Evolutionary conservation across 2,888 invertebrate species (phyloP).

Genomic region (Dusona sp.): DNA sequence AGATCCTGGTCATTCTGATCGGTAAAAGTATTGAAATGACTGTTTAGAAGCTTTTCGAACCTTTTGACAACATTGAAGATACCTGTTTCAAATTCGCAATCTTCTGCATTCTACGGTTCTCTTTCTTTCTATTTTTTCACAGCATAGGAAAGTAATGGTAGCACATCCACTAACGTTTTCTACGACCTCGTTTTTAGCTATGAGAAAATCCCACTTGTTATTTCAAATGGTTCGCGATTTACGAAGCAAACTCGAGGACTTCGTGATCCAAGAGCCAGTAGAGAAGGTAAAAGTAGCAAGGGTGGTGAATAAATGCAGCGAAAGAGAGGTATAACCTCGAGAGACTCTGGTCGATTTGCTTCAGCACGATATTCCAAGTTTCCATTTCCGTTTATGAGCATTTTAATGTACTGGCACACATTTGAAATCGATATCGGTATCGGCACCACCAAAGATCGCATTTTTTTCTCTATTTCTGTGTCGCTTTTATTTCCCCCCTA

Average conservation of each 20-base stretch:
- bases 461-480: neutral
- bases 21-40: neutral
- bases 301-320: slow-evolving; percentile 24
- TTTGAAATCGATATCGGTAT: slow-evolving; percentile 18
- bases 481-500: neutral
- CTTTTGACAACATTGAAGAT: neutral
- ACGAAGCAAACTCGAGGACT: slow-evolving; percentile 37
- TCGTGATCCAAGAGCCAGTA: slow-evolving; percentile 18
- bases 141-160: neutral
- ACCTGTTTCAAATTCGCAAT: neutral
- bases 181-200: slow-evolving; percentile 19
- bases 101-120: neutral
- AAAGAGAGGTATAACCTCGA: slow-evolving; percentile 41
- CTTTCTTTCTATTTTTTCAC: neutral
- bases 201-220: slow-evolving; percentile 27
- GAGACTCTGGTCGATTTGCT: slow-evolving; percentile 20
- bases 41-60: neutral
- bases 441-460: neutral
- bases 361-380: slow-evolving; percentile 26
- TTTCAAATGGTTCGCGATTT: slow-evolving; percentile 28
- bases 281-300: slow-evolving; percentile 23
- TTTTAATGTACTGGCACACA: slow-evolving; percentile 18
- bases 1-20: neutral
- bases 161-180: neutral
- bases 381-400: slow-evolving; percentile 27